These are phyloP conservation scores for Lagocephalus sceleratus DNA, from an alignment of 2,797 vertebrate genomes.

Conservation along the genomic window DNA sequence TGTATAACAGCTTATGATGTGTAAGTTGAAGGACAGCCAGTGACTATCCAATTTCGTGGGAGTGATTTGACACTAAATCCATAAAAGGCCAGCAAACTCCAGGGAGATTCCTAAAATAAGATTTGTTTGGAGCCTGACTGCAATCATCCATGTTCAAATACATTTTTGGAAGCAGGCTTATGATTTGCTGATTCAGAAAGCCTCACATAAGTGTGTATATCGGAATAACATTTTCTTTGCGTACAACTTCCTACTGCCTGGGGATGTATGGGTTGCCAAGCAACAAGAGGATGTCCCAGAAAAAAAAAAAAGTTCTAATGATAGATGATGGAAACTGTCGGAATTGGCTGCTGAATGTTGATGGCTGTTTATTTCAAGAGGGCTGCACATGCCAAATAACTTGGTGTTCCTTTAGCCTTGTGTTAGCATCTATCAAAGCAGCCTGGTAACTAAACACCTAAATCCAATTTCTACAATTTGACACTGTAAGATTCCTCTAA, in stretches of 20 bases:
- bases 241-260: constrained; percentile 38
- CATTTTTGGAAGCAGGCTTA: neutral
- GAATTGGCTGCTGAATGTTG: constrained; percentile 28
- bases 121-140: constrained; percentile 2
- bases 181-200: constrained; percentile 25
- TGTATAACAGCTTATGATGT: neutral
- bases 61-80: constrained; percentile 38
- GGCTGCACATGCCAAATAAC: neutral
- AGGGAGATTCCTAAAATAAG: constrained; percentile 29
- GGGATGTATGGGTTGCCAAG: constrained; percentile 75
- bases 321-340: constrained; percentile 36
- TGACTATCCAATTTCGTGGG: constrained; percentile 16
- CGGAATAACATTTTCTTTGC: constrained; percentile 32
- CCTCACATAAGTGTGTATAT: constrained; percentile 33
- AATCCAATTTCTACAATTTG: neutral
- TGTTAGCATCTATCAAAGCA: too few species aligned
- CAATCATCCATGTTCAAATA: constrained; percentile 2
- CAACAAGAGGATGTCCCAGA: constrained; percentile 75
- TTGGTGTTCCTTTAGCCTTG: too few species aligned
- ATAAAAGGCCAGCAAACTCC: constrained; percentile 17
- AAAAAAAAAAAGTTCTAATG: constrained; percentile 66
- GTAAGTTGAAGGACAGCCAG: constrained; percentile 4
- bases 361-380: constrained; percentile 31
- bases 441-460: too few species aligned
- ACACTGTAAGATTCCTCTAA: neutral